Conservation (phyloP, 1,140 invertebrate species). For the Cardiocondyla obscurior region DNA sequence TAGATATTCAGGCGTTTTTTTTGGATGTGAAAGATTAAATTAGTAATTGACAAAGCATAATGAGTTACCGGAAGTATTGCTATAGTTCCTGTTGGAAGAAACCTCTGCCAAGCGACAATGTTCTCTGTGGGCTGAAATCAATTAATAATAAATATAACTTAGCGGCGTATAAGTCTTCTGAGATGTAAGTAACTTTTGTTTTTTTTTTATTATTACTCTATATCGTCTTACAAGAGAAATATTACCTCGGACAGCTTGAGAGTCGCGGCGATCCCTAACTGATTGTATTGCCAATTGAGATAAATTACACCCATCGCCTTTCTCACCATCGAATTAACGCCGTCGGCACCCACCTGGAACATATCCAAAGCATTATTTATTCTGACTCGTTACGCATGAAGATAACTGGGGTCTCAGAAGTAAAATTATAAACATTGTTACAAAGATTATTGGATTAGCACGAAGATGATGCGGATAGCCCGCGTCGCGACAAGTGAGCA, state of each 20-base stretch:
- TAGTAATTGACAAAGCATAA: conserved; percentile 14
- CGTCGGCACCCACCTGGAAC: conserved; percentile 95
- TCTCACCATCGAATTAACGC: conserved; percentile 93
- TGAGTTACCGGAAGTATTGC: conserved; percentile 93
- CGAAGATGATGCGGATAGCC: conserved; percentile 3
- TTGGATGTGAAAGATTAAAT: neutral
- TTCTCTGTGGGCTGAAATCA: conserved; percentile 88
- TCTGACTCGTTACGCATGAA: neutral
- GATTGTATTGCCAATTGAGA: conserved; percentile 92
- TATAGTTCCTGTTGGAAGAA: conserved; percentile 95
- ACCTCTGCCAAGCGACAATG: conserved; percentile 97
- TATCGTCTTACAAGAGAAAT: neutral
- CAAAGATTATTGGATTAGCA: neutral
- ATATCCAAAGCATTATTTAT: neutral
- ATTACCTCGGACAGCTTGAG: conserved; percentile 90
- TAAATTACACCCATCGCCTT: conserved; percentile 91
- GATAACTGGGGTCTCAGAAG: neutral
- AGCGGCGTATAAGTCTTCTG: neutral
- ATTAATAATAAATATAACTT: conserved; percentile 3
- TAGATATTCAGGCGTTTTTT: neutral
- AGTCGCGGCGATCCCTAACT: conserved; percentile 96
- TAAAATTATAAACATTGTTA: conserved; percentile 1
- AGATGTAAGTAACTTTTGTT: neutral
- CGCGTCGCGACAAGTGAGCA: conserved; percentile 53
- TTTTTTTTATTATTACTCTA: neutral